Evolutionary conservation across 1,140 invertebrate species (phyloP).

Genomic region (Drosophila ananassae): DNA sequence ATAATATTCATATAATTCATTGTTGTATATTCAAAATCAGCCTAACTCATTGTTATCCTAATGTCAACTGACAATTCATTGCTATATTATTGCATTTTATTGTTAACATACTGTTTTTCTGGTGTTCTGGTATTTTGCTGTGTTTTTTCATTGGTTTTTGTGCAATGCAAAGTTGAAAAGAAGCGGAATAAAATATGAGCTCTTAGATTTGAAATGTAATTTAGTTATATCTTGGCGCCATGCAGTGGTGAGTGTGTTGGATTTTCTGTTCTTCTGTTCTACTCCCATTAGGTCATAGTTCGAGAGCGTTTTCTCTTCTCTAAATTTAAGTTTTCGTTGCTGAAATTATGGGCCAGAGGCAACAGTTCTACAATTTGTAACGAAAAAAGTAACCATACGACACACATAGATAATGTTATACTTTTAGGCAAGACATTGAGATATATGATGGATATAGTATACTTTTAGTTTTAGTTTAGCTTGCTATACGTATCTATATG

Average conservation of each 20-base stretch:
- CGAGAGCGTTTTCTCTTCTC: constrained; percentile 35
- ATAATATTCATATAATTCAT: neutral
- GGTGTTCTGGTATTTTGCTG: constrained; percentile 32
- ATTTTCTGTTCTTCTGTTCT: neutral
- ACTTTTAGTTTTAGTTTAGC: constrained; percentile 51
- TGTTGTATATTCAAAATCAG: constrained; percentile 42
- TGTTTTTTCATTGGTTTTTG: constrained; percentile 28
- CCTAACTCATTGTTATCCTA: constrained; percentile 47
- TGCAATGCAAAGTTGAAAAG: constrained; percentile 38
- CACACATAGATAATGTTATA: constrained; percentile 58
- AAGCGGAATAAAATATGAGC: constrained; percentile 46
- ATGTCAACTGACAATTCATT: constrained; percentile 49
- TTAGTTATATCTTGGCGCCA: constrained; percentile 50
- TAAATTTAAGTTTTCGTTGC: constrained; percentile 31
- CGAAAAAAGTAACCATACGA: constrained; percentile 67
- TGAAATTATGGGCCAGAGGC: constrained; percentile 40
- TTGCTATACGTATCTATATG: constrained; percentile 20
- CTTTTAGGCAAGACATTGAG: constrained; percentile 65
- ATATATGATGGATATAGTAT: constrained; percentile 54
- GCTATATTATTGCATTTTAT: constrained; percentile 35
- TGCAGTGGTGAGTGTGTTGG: constrained; percentile 52
- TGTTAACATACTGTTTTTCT: constrained; percentile 40
- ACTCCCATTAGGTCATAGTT: constrained; percentile 25
- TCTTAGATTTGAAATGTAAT: constrained; percentile 35
- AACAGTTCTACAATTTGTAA: constrained; percentile 62